A percentile compares a stretch with the other conserved stretches of the same genome.
phyloP scores from a whole-genome alignment of 2,113 vertebrate genomes.

The Forbesichthys papilliferus region DNA sequence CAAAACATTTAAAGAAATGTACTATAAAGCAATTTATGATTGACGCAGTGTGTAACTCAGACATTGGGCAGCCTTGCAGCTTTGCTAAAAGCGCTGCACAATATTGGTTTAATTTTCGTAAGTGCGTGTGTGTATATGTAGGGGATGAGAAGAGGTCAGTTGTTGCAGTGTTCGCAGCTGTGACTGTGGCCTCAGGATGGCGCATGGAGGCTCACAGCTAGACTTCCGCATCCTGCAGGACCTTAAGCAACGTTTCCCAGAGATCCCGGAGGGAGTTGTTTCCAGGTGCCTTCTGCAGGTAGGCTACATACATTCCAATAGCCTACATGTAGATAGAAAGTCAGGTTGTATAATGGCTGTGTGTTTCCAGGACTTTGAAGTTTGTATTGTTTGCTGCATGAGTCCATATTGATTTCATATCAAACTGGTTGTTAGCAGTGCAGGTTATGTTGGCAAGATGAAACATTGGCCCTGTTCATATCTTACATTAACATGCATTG shows the following conservation, averaged over 20 bases:
- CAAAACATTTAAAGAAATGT: no score
- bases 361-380: no score
- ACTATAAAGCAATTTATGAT: no score
- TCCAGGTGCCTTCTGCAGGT: slow-evolving; percentile 98
- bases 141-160: slow-evolving; percentile 84
- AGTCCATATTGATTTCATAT: no score
- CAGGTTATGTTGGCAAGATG: no score
- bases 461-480: no score
- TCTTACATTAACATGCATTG: no score
- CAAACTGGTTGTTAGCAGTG: no score
- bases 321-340: no score
- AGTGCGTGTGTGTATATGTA: slow-evolving; percentile 31
- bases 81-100: neutral
- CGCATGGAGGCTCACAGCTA: slow-evolving; percentile 90
- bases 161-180: slow-evolving; percentile 82
- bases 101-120: slow-evolving; percentile 6
- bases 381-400: no score
- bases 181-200: slow-evolving; percentile 87
- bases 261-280: slow-evolving; percentile 96
- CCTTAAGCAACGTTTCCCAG: slow-evolving; percentile 96
- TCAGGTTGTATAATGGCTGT: no score
- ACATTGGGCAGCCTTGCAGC: neutral
- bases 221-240: slow-evolving; percentile 95
- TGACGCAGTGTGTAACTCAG: neutral
- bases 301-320: neutral